These are phyloP conservation scores for Coregonus suidteri DNA, from an alignment of 2,797 vertebrate genomes.

Conservation along the genomic window DNA sequence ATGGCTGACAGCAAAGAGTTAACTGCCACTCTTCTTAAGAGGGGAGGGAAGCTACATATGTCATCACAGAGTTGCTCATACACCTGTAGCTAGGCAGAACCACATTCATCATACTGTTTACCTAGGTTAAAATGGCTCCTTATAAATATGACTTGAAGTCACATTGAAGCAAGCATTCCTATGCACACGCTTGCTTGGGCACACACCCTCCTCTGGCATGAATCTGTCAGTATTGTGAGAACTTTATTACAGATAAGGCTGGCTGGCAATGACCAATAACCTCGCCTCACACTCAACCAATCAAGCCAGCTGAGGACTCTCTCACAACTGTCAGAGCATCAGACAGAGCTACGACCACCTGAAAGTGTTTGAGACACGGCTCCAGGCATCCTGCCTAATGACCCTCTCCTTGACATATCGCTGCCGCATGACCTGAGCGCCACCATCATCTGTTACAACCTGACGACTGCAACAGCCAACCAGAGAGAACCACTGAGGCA, in stretches of 20 bases:
- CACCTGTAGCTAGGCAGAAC: neutral
- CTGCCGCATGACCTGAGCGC: slow-evolving; percentile 19
- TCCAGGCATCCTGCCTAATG: neutral
- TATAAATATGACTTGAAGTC: slow-evolving; percentile 47
- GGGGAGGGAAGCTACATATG: neutral
- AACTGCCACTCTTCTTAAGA: neutral
- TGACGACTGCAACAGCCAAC: neutral
- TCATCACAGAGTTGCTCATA: neutral
- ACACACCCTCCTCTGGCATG: slow-evolving; percentile 41
- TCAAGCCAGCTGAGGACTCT: slow-evolving; percentile 12
- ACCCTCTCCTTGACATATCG: slow-evolving; percentile 18
- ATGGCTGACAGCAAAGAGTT: neutral
- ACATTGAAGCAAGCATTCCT: neutral
- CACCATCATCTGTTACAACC: neutral
- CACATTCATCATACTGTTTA: slow-evolving; percentile 37
- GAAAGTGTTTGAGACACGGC: neutral
- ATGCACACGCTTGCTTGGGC: slow-evolving; percentile 15
- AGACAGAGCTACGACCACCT: slow-evolving; percentile 14
- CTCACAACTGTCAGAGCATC: neutral
- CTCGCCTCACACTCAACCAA: neutral
- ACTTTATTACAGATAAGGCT: slow-evolving; percentile 25
- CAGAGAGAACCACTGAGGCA: neutral
- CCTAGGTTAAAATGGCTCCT: slow-evolving; percentile 25
- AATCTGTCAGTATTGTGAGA: slow-evolving; percentile 39
- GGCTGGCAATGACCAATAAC: neutral